Evolutionary conservation across 2,113 vertebrate genomes (phyloP).

Genomic region (Tenrec ecaudatus): DNA sequence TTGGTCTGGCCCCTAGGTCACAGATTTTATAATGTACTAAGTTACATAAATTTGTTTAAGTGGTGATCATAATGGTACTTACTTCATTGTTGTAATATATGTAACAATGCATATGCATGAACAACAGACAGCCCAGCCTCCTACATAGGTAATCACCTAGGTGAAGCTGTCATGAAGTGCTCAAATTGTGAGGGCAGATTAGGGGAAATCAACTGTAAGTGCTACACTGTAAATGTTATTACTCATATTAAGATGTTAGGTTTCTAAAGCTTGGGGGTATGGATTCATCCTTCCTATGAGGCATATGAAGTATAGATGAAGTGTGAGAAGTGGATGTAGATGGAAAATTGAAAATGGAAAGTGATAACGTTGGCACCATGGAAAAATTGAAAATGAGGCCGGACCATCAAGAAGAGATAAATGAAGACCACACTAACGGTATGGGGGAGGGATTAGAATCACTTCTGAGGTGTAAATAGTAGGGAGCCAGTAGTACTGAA

Average conservation of each 20-base stretch:
- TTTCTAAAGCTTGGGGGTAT: not conserved
- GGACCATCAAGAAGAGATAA: not conserved
- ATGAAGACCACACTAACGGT: not conserved
- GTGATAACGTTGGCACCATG: not conserved
- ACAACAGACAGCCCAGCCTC: not conserved
- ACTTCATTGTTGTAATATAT: constrained; percentile 60
- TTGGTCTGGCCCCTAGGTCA: not conserved
- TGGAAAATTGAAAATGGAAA: constrained; percentile 35
- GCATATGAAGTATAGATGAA: not conserved
- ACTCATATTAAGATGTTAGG: not conserved
- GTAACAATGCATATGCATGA: not conserved
- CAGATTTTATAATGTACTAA: not conserved
- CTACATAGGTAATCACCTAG: not conserved
- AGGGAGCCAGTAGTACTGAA: not conserved
- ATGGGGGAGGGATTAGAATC: not conserved
- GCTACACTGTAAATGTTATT: not conserved
- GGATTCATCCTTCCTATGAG: not conserved
- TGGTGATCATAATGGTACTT: constrained; percentile 72
- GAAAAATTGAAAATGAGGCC: not conserved
- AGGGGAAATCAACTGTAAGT: not conserved
- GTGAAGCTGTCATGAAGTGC: not conserved
- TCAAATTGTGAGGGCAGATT: not conserved
- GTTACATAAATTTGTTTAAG: not conserved
- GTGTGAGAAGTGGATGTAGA: not conserved
- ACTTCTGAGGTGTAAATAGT: too few species aligned